Percentiles rank a stretch among this genome's conserved stretches.
Evolutionary conservation across 2,797 vertebrate species (phyloP).

Genomic region (Hydrolagus colliei): DNA sequence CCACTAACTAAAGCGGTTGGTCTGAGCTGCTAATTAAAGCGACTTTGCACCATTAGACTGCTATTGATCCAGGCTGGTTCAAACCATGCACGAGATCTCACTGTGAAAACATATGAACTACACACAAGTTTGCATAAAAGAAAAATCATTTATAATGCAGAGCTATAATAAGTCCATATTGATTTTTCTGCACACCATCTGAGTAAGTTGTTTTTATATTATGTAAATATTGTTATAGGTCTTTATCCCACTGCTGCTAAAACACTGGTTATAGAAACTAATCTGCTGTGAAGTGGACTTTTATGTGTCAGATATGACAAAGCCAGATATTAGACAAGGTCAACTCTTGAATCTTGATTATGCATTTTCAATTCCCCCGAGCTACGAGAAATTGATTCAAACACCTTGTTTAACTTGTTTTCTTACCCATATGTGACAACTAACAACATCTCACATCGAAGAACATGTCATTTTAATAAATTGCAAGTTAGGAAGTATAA

Average conservation of each 20-base stretch:
- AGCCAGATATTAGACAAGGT: slow-evolving; percentile 71
- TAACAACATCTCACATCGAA: slow-evolving; percentile 78
- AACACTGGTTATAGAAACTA: slow-evolving; percentile 39
- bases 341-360: slow-evolving; percentile 80
- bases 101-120: slow-evolving; percentile 29
- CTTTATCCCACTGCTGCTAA: slow-evolving; percentile 1
- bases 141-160: slow-evolving; percentile 28
- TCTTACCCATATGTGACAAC: slow-evolving; percentile 80
- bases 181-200: slow-evolving; percentile 21
- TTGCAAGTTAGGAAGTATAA: slow-evolving; percentile 69
- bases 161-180: slow-evolving; percentile 13
- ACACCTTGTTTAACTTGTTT: slow-evolving; percentile 86
- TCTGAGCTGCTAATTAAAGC: slow-evolving; percentile 18
- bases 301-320: slow-evolving; percentile 23
- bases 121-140: slow-evolving; percentile 20
- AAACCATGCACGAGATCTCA: slow-evolving; percentile 26
- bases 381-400: slow-evolving; percentile 77
- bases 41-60: slow-evolving; percentile 29
- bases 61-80: slow-evolving; percentile 23
- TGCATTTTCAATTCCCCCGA: slow-evolving; percentile 66
- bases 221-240: slow-evolving; percentile 29
- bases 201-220: slow-evolving; percentile 28
- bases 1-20: slow-evolving; percentile 21
- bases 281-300: slow-evolving; percentile 46
- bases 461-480: slow-evolving; percentile 80